Percentiles rank a stretch among this genome's conserved stretches.
phyloP scores from a whole-genome alignment of 2,888 invertebrate species.

The Netelia melanura region DNA sequence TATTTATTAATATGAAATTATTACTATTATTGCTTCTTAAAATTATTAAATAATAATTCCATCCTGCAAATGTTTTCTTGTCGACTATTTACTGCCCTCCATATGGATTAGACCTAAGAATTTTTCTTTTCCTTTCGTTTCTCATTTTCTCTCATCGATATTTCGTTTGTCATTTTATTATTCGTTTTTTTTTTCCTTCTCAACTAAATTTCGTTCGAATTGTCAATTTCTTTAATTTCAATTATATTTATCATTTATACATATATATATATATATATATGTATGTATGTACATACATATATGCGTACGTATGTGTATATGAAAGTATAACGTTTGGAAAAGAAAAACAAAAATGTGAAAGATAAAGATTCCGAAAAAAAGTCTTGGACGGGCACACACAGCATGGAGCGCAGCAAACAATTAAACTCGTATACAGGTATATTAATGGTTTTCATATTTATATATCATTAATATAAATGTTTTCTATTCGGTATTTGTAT shows the following conservation, averaged over 20 bases:
- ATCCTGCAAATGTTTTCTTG: slow-evolving; percentile 73
- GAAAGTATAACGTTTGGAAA: slow-evolving; percentile 72
- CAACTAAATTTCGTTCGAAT: slow-evolving; percentile 77
- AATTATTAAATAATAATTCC: slow-evolving; percentile 82
- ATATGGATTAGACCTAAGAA: slow-evolving; percentile 71
- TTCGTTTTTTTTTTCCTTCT: slow-evolving; percentile 5
- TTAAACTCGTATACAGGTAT: slow-evolving; percentile 76
- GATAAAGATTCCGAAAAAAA: slow-evolving; percentile 61
- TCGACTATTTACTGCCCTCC: slow-evolving; percentile 79
- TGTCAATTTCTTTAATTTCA: slow-evolving; percentile 5
- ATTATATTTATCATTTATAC: not conserved
- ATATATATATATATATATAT: not conserved
- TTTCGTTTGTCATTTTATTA: slow-evolving; percentile 72
- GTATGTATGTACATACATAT: not conserved
- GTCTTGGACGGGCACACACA: slow-evolving; percentile 74
- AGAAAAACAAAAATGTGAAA: slow-evolving; percentile 24
- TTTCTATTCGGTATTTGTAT: slow-evolving; percentile 69
- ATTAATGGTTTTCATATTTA: slow-evolving; percentile 72
- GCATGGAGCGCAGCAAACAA: slow-evolving; percentile 79
- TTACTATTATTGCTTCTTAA: slow-evolving; percentile 83
- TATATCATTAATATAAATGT: slow-evolving; percentile 77
- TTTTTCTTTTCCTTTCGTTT: slow-evolving; percentile 19
- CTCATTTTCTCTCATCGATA: slow-evolving; percentile 67
- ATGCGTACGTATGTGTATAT: slow-evolving; percentile 66
- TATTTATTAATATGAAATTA: slow-evolving; percentile 84